These are phyloP conservation scores for Rhynchotus rufescens DNA, from an alignment of 2,797 vertebrate genomes.

Conservation along the genomic window DNA sequence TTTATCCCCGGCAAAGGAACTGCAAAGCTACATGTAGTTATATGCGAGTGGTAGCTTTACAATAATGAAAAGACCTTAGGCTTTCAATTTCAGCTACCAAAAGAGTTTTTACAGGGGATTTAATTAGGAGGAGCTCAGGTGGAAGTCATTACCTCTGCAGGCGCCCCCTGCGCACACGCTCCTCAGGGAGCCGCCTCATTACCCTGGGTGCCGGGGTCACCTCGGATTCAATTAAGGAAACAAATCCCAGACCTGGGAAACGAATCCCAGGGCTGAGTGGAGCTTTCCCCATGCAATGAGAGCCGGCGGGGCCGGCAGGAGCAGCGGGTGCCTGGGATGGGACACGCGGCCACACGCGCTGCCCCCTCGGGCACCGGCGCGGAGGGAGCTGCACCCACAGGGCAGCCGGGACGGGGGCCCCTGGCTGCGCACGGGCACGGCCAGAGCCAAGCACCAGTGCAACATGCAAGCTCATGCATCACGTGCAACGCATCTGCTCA, in stretches of 20 bases:
- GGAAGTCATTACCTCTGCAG: conserved; percentile 16
- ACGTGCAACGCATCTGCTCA: not conserved
- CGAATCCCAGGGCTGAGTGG: not conserved
- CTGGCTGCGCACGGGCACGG: too few relatives aligned
- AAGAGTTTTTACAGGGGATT: conserved; percentile 34
- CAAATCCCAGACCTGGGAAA: not conserved
- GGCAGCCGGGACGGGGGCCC: too few relatives aligned
- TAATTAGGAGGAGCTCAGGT: conserved; percentile 51
- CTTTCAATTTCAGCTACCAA: not conserved
- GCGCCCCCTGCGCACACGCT: not conserved
- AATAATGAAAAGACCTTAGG: conserved; percentile 55
- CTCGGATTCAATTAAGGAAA: not conserved
- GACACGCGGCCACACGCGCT: too few relatives aligned
- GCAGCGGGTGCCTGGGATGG: too few relatives aligned
- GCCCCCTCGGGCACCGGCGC: too few relatives aligned
- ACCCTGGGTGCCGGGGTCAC: not conserved
- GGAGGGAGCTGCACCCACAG: too few relatives aligned
- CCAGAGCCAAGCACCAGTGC: not conserved
- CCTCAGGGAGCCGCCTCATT: not conserved
- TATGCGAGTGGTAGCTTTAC: not conserved
- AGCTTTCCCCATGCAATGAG: not conserved
- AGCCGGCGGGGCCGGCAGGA: too few relatives aligned
- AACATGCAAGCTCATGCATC: too few relatives aligned
- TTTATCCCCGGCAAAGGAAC: not conserved
- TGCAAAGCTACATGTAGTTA: not conserved